Evolutionary conservation across 1,140 invertebrate genomes (phyloP).

Genomic region (Plutomurus gul): DNA sequence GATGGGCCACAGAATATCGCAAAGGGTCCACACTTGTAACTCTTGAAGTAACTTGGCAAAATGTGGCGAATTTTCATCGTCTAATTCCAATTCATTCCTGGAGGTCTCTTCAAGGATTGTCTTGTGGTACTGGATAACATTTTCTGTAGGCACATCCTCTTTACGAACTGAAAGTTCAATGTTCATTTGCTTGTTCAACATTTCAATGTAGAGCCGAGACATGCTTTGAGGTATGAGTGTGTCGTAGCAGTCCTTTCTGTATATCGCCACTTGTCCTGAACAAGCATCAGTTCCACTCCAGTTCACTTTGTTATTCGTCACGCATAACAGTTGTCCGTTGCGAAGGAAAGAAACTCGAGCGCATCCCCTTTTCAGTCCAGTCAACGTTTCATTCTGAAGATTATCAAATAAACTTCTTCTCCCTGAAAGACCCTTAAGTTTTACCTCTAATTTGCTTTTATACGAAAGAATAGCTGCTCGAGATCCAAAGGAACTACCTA

Average conservation of each 20-base stretch:
- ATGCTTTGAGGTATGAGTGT: neutral
- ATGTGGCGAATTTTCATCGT: neutral
- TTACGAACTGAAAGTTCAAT: neutral
- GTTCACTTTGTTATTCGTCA: neutral
- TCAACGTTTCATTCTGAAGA: neutral
- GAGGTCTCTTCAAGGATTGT: neutral
- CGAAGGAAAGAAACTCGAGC: neutral
- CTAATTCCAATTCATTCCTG: neutral
- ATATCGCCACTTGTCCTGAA: neutral
- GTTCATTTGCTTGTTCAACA: neutral
- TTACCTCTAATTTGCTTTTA: neutral
- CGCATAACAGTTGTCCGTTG: neutral
- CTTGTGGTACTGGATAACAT: neutral
- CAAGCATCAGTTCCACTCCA: neutral
- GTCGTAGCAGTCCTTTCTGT: neutral
- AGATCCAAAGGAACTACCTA: neutral
- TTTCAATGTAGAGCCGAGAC: neutral
- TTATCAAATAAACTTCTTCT: neutral
- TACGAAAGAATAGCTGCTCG: neutral
- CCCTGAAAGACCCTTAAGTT: no score
- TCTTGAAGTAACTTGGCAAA: conserved; percentile 14
- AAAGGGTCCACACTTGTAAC: conserved; percentile 43
- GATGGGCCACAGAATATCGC: conserved; percentile 44
- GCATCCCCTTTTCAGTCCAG: neutral
- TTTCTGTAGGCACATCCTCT: neutral